Percentiles rank a stretch among this genome's conserved stretches.
Conservation (phyloP, 1,140 invertebrate genomes). For the Drosophila obscura region DNA sequence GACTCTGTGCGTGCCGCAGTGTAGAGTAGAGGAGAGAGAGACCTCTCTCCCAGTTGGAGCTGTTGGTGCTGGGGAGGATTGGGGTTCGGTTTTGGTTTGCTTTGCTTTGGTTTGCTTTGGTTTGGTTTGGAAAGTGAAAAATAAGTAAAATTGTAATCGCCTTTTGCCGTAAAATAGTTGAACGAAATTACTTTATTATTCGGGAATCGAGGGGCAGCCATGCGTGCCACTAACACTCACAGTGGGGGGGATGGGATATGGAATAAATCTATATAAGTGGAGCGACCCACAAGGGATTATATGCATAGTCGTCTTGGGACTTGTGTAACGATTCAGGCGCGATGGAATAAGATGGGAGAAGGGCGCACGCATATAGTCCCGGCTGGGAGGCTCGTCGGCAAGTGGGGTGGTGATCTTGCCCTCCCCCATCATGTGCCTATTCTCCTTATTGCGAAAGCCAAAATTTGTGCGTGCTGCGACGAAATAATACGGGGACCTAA, state of each 20-base stretch:
- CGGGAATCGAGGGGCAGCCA: constrained; percentile 15
- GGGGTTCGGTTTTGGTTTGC: constrained; percentile 1
- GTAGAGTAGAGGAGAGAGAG: too few relatives aligned
- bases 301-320: background rate
- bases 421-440: too few relatives aligned
- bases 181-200: constrained; percentile 77
- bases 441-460: too few relatives aligned
- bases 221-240: constrained; percentile 40
- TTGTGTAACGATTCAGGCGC: too few relatives aligned
- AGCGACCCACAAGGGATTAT: constrained; percentile 39
- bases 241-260: constrained; percentile 32
- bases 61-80: constrained; percentile 21
- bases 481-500: too few relatives aligned
- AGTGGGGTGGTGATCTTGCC: too few relatives aligned
- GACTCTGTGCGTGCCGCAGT: constrained; percentile 62
- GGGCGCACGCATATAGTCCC: too few relatives aligned
- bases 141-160: constrained; percentile 79
- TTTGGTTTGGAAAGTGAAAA: constrained; percentile 78
- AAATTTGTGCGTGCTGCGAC: too few relatives aligned
- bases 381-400: too few relatives aligned
- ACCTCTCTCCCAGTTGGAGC: constrained; percentile 11
- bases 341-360: too few relatives aligned
- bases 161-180: constrained; percentile 74
- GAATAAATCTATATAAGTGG: constrained; percentile 15
- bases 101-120: constrained; percentile 14